Percentiles rank a stretch among this genome's conserved stretches.
Conservation (phyloP, 2,113 vertebrate genomes). For the Nothoprocta pentlandii region DNA sequence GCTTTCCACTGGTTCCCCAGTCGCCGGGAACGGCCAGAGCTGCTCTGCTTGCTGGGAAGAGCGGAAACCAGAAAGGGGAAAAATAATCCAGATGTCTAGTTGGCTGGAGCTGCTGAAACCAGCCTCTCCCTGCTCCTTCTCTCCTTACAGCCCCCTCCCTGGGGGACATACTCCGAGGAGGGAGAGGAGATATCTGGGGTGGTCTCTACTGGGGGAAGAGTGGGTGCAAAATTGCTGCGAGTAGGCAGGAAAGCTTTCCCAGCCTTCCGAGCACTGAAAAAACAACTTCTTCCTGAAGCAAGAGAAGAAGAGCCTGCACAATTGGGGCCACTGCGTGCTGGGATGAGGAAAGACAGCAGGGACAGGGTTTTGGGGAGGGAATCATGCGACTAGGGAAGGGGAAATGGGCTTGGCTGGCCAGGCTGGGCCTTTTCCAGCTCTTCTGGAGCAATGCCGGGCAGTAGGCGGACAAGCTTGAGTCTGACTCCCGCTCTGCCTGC, state of each 20-base stretch:
- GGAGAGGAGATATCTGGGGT: constrained; percentile 17
- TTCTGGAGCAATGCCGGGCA: constrained; percentile 11
- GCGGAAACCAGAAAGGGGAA: constrained; percentile 49
- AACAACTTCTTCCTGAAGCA: neutral
- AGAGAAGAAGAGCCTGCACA: neutral
- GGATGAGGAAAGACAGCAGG: neutral
- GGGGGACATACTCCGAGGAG: neutral
- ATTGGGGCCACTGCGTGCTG: neutral
- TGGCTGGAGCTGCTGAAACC: constrained; percentile 42
- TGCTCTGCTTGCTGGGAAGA: constrained; percentile 54
- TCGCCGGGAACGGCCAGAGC: constrained; percentile 7
- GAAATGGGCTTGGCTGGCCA: neutral
- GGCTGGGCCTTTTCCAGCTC: neutral
- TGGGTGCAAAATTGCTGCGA: neutral
- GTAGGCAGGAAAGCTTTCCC: neutral
- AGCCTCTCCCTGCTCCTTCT: neutral
- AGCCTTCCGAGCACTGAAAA: neutral
- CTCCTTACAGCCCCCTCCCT: neutral
- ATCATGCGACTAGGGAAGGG: neutral
- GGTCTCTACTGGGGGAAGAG: constrained; percentile 21
- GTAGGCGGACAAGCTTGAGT: neutral
- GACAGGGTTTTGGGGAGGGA: neutral
- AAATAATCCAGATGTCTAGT: constrained; percentile 62
- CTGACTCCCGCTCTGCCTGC: neutral
- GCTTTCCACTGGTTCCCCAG: constrained; percentile 49